These are phyloP conservation scores for Lytechinus pictus DNA, from an alignment of 35 echinoderm and acorn worm genomes.

Conservation along the genomic window DNA sequence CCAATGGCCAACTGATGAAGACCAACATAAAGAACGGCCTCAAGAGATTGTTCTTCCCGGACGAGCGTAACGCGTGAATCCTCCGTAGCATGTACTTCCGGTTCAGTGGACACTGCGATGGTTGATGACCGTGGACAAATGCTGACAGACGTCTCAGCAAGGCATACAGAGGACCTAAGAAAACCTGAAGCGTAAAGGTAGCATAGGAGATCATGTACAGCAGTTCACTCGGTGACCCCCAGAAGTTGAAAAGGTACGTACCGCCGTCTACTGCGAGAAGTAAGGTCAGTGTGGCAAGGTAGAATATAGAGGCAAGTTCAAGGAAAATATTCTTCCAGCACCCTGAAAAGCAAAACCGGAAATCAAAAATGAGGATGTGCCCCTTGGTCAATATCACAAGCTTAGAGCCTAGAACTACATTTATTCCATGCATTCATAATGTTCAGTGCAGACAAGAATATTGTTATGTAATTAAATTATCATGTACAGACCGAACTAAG, in stretches of 20 bases:
- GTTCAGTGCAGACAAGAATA: too few species aligned
- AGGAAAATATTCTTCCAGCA: background rate
- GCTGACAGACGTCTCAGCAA: background rate
- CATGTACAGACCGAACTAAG: too few species aligned
- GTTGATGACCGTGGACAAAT: background rate
- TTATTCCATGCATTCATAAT: too few species aligned
- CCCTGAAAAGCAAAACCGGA: background rate
- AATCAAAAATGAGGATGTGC: background rate
- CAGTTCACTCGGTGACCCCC: background rate
- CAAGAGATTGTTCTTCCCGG: background rate
- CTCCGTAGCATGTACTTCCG: background rate
- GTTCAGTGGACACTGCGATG: background rate
- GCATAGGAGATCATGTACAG: conserved; percentile 14
- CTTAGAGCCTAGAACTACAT: too few species aligned
- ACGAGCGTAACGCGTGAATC: background rate
- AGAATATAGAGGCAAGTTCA: background rate
- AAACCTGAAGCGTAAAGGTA: background rate
- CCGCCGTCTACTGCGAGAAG: background rate
- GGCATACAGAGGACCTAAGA: background rate
- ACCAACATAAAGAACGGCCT: background rate
- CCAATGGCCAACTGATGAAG: conserved; percentile 9
- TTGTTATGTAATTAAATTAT: too few species aligned
- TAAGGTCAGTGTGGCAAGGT: background rate
- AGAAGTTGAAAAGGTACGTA: background rate
- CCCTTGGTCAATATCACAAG: too few species aligned